Conservation (phyloP, 2,888 invertebrate genomes). For the Holacanthella duospinosa region DNA sequence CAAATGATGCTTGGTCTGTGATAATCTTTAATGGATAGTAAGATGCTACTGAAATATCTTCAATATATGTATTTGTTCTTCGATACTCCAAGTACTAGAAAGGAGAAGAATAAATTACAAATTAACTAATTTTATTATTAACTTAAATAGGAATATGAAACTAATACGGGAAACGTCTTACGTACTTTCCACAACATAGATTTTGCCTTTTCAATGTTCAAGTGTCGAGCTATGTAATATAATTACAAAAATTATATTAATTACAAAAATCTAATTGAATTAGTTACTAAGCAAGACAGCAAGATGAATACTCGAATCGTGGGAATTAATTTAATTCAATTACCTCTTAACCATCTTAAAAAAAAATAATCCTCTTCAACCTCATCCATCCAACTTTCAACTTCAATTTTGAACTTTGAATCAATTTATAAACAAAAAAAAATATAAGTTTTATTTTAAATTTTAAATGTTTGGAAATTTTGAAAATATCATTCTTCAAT, state of each 20-base stretch:
- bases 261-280: neutral
- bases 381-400: neutral
- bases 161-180: too few relatives aligned
- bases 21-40: neutral
- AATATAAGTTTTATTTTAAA: neutral
- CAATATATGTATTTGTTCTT: neutral
- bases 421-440: neutral
- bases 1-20: neutral
- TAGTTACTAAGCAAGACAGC: neutral
- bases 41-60: neutral
- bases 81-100: neutral
- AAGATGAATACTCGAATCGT: too few relatives aligned
- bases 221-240: neutral
- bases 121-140: neutral
- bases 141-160: too few relatives aligned
- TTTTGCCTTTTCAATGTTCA: neutral
- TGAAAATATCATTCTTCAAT: too few relatives aligned
- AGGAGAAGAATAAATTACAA: neutral
- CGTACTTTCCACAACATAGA: neutral
- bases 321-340: too few relatives aligned
- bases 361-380: neutral
- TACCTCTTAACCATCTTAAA: neutral
- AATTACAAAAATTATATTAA: neutral
- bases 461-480: too few relatives aligned
- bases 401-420: neutral